Evolutionary conservation across 1,140 invertebrate genomes (phyloP), one percentile per base, ranked within the genome.

Genomic region (Pachypeltis micranthus): DNA sequence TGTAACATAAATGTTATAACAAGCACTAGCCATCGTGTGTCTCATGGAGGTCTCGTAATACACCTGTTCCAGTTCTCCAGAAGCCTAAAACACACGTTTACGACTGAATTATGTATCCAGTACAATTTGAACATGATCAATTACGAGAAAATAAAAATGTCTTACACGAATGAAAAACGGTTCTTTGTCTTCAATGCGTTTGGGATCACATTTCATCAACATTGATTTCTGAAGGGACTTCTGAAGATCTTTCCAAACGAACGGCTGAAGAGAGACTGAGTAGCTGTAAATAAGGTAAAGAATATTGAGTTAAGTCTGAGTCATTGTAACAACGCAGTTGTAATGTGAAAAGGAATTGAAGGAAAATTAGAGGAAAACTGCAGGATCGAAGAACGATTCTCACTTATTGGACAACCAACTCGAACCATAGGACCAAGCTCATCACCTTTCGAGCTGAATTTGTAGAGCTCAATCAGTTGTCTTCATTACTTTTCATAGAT

Each of bases 61-160:
- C 2, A 96, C 84, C 72, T 93, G 87, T 67, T 92, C 85, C 72
- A 90, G 86, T 70, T 86, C 82, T n/a, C 92, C 87, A 39, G 85
- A 77, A 1, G 82, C 85, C 85, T 93, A 70, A 1, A 74, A 72
- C 12, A 10, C 31, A 16, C 31, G n/a, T n/a, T n/a, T n/a, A n/a
- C n/a, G n/a, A n/a, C n/a, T n/a, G n/a, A n/a, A n/a, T n/a, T n/a
- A n/a, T n/a, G n/a, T n/a, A n/a, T n/a, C n/a, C n/a, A n/a, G n/a
- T n/a, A n/a, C n/a, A n/a, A n/a, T n/a, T n/a, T n/a, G n/a, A n/a
- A n/a, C n/a, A n/a, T n/a, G n/a, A n/a, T n/a, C n/a, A n/a, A n/a
- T n/a, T n/a, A n/a, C n/a, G n/a, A n/a, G n/a, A 39, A 60, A 60
- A 64, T 16, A 26, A 21, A 61, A 64, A 51, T 26, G 28, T 58